Conservation (phyloP, 2,797 vertebrate genomes). For the Amniataba percoides region DNA sequence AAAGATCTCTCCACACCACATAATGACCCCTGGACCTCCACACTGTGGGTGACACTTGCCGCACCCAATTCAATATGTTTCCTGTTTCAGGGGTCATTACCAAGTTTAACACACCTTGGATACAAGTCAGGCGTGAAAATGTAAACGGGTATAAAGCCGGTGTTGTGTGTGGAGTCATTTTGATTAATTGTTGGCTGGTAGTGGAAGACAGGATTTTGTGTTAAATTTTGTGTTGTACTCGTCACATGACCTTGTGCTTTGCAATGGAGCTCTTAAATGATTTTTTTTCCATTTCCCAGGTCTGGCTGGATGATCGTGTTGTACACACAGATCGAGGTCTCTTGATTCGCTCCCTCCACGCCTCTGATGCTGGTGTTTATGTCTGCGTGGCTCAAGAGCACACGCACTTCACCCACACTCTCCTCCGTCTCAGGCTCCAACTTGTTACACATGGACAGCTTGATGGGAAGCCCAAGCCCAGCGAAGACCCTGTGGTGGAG, state of each 20-base stretch:
- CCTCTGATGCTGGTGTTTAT: conserved; percentile 90
- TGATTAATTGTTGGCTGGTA: conserved; percentile 1
- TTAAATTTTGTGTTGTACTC: neutral
- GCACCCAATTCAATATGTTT: conserved; percentile 64
- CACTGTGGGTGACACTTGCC: conserved; percentile 36
- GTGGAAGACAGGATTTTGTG: neutral
- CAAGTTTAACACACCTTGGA: conserved; percentile 59
- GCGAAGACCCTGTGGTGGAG: conserved; percentile 84
- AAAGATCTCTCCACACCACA: conserved; percentile 54
- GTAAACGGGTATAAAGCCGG: conserved; percentile 3
- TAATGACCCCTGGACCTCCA: conserved; percentile 40
- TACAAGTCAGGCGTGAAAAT: conserved; percentile 58
- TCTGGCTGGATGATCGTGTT: conserved; percentile 91
- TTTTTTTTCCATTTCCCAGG: conserved; percentile 78
- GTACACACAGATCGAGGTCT: conserved; percentile 92
- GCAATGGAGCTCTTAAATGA: neutral
- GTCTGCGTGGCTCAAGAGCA: conserved; percentile 94
- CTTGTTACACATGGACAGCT: conserved; percentile 91
- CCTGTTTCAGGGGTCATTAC: conserved; percentile 75
- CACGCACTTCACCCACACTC: conserved; percentile 89
- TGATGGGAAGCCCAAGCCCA: conserved; percentile 85
- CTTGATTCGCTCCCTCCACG: conserved; percentile 92
- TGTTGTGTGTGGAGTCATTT: conserved; percentile 5
- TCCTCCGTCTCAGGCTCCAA: conserved; percentile 90
- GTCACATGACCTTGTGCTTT: conserved; percentile 4